phyloP scores from a whole-genome alignment of 1,140 invertebrate genomes.

The Cydia splendana region DNA sequence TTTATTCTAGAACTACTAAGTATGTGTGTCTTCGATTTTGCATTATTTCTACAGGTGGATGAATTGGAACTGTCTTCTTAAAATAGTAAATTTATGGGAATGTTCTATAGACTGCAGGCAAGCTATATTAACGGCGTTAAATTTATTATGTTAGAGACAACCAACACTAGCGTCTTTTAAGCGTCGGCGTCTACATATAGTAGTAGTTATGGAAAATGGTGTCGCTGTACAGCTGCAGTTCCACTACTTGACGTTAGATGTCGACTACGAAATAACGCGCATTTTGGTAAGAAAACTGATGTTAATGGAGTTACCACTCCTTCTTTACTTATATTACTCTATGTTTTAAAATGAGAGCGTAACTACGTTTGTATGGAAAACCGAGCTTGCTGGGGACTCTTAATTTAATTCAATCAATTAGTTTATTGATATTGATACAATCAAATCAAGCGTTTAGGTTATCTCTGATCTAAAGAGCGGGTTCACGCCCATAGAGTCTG shows the following conservation, averaged over 20 bases:
- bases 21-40: background rate
- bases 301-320: too few relatives aligned
- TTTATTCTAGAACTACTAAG: background rate
- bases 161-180: too few relatives aligned
- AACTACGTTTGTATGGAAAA: too few relatives aligned
- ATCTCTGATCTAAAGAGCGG: background rate
- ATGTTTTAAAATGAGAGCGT: too few relatives aligned
- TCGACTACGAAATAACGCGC: too few relatives aligned
- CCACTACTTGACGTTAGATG: too few relatives aligned
- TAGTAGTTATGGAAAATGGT: too few relatives aligned
- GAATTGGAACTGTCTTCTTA: conserved; percentile 11
- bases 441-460: background rate
- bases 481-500: background rate
- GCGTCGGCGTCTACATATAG: too few relatives aligned
- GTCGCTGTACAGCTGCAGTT: too few relatives aligned
- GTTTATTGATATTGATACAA: background rate
- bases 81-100: conserved; percentile 1
- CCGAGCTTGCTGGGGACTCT: background rate
- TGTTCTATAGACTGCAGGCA: background rate
- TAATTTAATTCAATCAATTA: background rate
- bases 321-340: too few relatives aligned
- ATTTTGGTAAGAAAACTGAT: too few relatives aligned
- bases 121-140: background rate
- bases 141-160: too few relatives aligned
- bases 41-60: background rate